Percentiles rank a stretch among this genome's conserved stretches.
Conservation (phyloP, 2,113 vertebrate species). For the Perca flavescens region DNA sequence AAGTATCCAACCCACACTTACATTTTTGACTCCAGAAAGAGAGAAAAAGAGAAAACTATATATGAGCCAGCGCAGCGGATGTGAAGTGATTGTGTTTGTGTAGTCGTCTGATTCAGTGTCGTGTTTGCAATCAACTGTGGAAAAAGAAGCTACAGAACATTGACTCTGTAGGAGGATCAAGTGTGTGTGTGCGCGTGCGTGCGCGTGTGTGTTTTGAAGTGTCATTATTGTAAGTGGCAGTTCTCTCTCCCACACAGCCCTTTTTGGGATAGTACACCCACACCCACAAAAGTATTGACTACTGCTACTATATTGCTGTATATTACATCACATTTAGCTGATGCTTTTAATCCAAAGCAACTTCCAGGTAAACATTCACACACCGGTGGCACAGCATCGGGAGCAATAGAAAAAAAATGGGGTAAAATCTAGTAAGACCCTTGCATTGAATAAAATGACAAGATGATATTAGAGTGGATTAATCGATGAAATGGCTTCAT, state of each 20-base stretch:
- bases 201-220: conserved; percentile 35
- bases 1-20: not conserved
- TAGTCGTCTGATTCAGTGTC: not conserved
- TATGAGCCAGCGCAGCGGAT: not conserved
- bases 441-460: not conserved
- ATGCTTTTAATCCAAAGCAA: too few species aligned
- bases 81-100: not conserved
- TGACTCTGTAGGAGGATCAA: conserved; percentile 62
- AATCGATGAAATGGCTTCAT: not conserved
- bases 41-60: too few species aligned
- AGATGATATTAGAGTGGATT: not conserved
- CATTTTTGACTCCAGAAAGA: not conserved
- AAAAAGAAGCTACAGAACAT: conserved; percentile 10
- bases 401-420: too few species aligned
- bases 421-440: not conserved
- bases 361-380: too few species aligned
- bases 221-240: conserved; percentile 55
- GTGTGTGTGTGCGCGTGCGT: conserved; percentile 12
- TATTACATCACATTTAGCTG: not conserved
- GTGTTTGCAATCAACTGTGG: conserved; percentile 15
- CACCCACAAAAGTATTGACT: not conserved
- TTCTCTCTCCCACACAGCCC: conserved; percentile 52
- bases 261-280: not conserved
- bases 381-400: too few species aligned
- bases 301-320: not conserved